phyloP scores from a whole-genome alignment of 2,888 invertebrate species.

The Eupithecia subfuscata region DNA sequence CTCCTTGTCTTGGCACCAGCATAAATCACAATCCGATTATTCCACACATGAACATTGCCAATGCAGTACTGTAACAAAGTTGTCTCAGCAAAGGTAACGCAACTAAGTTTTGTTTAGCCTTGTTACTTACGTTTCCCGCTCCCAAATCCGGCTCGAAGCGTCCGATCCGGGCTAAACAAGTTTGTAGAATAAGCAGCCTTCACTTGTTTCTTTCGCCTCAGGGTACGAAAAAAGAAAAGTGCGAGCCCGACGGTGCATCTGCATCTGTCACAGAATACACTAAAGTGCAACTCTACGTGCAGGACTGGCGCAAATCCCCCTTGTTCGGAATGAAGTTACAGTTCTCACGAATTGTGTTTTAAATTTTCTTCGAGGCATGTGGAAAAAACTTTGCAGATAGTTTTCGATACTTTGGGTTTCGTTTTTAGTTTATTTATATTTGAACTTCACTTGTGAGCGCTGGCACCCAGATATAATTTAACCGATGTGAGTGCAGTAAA shows the following conservation, averaged over 20 bases:
- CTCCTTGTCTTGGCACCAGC: constrained; percentile 62
- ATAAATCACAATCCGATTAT: constrained; percentile 45
- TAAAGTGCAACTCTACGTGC: constrained; percentile 23
- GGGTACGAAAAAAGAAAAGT: constrained; percentile 68
- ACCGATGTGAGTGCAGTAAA: neutral
- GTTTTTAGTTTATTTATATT: neutral
- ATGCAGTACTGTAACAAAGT: constrained; percentile 27
- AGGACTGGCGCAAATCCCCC: constrained; percentile 66
- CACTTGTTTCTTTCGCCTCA: constrained; percentile 70
- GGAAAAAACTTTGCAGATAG: constrained; percentile 70
- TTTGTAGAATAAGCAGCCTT: constrained; percentile 75
- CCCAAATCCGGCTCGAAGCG: constrained; percentile 70
- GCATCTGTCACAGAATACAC: constrained; percentile 46
- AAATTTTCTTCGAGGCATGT: constrained; percentile 68
- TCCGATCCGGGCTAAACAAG: constrained; percentile 75
- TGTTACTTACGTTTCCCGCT: constrained; percentile 62
- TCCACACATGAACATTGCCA: constrained; percentile 32
- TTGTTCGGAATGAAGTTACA: constrained; percentile 78
- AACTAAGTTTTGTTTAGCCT: constrained; percentile 48
- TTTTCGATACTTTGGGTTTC: constrained; percentile 50
- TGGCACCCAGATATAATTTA: neutral
- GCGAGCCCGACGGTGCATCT: constrained; percentile 67
- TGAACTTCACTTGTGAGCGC: neutral
- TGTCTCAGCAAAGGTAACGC: constrained; percentile 38
- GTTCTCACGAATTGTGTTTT: constrained; percentile 75